These are phyloP conservation scores for Metaphire vulgaris DNA, from an alignment of 1,140 invertebrate species.

Conservation along the genomic window DNA sequence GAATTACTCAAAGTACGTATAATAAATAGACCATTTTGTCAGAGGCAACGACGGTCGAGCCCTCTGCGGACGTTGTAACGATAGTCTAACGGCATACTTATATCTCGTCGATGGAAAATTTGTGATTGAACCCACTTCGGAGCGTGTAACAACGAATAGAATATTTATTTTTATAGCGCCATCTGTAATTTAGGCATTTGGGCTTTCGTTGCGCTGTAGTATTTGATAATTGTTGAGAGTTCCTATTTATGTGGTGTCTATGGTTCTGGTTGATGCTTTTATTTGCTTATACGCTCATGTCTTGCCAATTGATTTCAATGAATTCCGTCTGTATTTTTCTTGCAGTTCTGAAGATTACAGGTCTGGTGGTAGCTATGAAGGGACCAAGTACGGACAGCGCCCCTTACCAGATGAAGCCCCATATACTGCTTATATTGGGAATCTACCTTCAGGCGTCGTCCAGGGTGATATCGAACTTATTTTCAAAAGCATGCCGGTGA, in stretches of 20 bases:
- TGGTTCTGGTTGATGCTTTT: no score
- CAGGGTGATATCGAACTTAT: conserved; percentile 88
- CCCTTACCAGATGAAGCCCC: conserved; percentile 79
- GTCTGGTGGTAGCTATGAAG: conserved; percentile 34
- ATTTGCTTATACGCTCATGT: no score
- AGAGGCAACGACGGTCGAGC: neutral
- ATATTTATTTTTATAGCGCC: neutral
- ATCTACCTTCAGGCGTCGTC: conserved; percentile 76
- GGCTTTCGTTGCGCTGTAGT: neutral
- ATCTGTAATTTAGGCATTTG: neutral
- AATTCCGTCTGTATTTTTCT: no score
- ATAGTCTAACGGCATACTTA: neutral
- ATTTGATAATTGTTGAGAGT: neutral
- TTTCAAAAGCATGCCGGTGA: conserved; percentile 65
- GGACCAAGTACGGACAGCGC: conserved; percentile 55
- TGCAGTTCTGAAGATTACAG: neutral
- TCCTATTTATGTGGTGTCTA: no score
- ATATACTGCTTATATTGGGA: conserved; percentile 84
- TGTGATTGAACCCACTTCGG: neutral
- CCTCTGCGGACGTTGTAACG: neutral
- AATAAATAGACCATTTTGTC: neutral
- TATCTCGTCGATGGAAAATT: neutral
- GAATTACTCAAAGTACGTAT: neutral
- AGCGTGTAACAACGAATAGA: neutral
- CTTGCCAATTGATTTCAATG: no score